Conservation (phyloP, 2,888 invertebrate species). For the Eupeodes latifasciatus region DNA sequence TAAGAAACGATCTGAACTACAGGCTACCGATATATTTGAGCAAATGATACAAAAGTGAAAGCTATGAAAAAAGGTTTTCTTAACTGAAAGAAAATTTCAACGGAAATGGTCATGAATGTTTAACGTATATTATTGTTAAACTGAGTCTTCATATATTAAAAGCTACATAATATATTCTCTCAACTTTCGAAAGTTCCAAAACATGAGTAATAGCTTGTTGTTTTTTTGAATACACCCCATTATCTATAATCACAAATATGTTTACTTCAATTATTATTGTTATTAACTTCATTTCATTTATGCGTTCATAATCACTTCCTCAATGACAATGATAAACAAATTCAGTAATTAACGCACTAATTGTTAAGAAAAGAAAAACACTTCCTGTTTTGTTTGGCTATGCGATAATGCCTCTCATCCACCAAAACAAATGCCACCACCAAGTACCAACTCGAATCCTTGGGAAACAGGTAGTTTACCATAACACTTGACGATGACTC, state of each 20-base stretch:
- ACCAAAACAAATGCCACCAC: constrained; percentile 25
- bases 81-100: too few relatives aligned
- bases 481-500: constrained; percentile 59
- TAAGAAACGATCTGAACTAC: too few relatives aligned
- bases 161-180: too few relatives aligned
- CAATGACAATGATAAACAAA: constrained; percentile 38
- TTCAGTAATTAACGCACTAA: constrained; percentile 30
- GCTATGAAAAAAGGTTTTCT: too few relatives aligned
- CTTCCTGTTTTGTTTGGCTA: constrained; percentile 43
- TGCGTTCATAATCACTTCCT: background rate
- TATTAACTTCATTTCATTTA: background rate
- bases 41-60: too few relatives aligned
- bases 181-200: too few relatives aligned
- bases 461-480: constrained; percentile 62
- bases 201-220: background rate
- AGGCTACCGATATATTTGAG: too few relatives aligned
- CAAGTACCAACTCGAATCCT: constrained; percentile 49
- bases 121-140: too few relatives aligned
- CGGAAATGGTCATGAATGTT: too few relatives aligned
- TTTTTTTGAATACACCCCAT: background rate
- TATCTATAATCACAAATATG: background rate
- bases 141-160: too few relatives aligned
- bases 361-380: constrained; percentile 49
- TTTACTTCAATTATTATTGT: background rate
- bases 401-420: constrained; percentile 15